Conservation (phyloP, 2,113 vertebrate species). For the Leptobrachium ailaonicum region DNA sequence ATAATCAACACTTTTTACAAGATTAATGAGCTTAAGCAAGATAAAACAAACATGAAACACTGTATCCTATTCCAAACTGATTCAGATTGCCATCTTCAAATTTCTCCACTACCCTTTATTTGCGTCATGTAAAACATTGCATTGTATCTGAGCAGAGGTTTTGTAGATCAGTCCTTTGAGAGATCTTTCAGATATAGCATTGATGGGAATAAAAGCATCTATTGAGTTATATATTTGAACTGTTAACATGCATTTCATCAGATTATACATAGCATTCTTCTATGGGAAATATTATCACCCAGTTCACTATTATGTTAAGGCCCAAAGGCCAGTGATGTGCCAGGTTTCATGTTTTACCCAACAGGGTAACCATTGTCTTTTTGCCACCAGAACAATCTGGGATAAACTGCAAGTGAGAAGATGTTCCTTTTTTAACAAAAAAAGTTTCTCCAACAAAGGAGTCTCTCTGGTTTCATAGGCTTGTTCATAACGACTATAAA, state of each 20-base stretch:
- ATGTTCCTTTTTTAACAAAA: constrained; percentile 13
- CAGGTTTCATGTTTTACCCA: constrained; percentile 24
- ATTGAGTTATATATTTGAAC: constrained; percentile 33
- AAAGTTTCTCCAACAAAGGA: constrained; percentile 24
- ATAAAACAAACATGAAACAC: constrained; percentile 9
- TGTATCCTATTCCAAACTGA: constrained; percentile 17
- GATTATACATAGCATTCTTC: constrained; percentile 22
- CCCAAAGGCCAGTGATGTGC: constrained; percentile 9
- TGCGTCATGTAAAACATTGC: constrained; percentile 25
- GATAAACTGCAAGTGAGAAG: constrained; percentile 18
- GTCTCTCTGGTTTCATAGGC: constrained; percentile 25
- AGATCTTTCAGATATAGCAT: constrained; percentile 35
- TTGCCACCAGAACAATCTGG: neutral
- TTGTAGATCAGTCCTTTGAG: constrained; percentile 40
- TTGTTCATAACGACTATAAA: neutral
- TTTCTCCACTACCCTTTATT: constrained; percentile 36
- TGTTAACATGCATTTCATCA: constrained; percentile 42
- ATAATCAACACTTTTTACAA: constrained; percentile 30
- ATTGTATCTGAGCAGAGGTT: constrained; percentile 23
- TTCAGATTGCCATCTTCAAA: constrained; percentile 33
- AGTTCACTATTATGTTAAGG: constrained; percentile 30
- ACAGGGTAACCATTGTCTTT: constrained; percentile 12
- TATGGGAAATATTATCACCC: constrained; percentile 35
- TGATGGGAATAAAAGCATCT: constrained; percentile 29
- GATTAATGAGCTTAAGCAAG: constrained; percentile 33